Base-by-base conservation (phyloP, 2,113 vertebrate genomes). In the Myotis brandtii region DNA sequence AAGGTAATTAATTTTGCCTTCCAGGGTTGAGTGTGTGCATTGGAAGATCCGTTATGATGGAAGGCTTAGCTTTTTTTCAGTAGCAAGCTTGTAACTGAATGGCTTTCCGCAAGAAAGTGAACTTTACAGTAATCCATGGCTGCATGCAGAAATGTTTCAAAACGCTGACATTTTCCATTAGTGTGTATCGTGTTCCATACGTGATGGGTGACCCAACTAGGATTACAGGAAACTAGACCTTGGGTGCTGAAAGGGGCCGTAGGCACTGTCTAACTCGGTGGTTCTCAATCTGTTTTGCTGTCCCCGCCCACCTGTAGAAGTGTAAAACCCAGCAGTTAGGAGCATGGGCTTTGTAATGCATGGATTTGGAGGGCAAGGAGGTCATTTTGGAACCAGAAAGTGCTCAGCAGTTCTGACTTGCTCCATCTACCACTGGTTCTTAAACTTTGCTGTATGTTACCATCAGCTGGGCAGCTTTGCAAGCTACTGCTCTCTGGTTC, bases 1-100 rank as follows among this genome's bases (percentile, higher is more conserved):
- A 88, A 92, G 11, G 79, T 50, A 73, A 80, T 87, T 80, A 34
- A 75, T 81, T 93, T 95, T 56, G 75, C 79, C 54, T 77, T 95
- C 56, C 50, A 16, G 64, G 80, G 27, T 46, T 59, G 11, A 86
- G 67, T 3, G 1, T 30, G 27, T 64, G 21, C 25, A 5, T 12
- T 88, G 70, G 59, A 54, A 69, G 81, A 73, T 54, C 46, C 34
- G 7, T 92, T 37, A 27, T 25, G 56, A 54, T 83, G 27, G 52
- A 59, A 82, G 94, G 56, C 40, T 25, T 20, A 64, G 80, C 27
- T 43, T 95, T 56, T 52, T 34, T n/a, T 59, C 50, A 27, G 27
- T n/a, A 43, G 52, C 17, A 59, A 46, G 54, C 70, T 80, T 48
- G 4, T 94, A 82, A 83, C 43, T 64, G 48, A 86, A 80, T 72